These are phyloP conservation scores for Leptopilina boulardi DNA, from an alignment of 1,140 invertebrate genomes.

Conservation along the genomic window DNA sequence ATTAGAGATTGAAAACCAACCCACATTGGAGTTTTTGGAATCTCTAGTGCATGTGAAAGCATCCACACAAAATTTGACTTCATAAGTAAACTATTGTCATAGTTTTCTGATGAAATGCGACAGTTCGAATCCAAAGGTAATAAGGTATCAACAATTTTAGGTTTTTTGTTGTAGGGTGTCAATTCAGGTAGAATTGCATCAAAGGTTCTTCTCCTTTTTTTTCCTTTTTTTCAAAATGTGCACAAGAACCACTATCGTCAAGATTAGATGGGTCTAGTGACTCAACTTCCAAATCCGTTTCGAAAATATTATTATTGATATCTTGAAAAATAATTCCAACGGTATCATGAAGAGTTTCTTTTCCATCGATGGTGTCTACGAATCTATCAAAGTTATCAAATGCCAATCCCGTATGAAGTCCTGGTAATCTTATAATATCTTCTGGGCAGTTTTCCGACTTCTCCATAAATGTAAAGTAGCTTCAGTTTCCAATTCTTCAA, in stretches of 20 bases:
- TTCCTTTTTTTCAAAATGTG: neutral
- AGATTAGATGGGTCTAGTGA: neutral
- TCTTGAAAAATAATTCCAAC: slow-evolving; percentile 60
- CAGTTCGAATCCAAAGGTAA: slow-evolving; percentile 53
- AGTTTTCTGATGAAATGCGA: slow-evolving; percentile 35
- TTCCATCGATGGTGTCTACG: slow-evolving; percentile 70
- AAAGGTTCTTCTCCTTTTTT: neutral
- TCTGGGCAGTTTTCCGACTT: slow-evolving; percentile 50
- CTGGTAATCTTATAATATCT: slow-evolving; percentile 46
- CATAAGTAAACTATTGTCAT: slow-evolving; percentile 50
- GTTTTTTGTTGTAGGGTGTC: neutral
- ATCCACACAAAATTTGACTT: neutral
- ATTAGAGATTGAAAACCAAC: neutral
- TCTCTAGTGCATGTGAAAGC: neutral
- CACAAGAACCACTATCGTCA: neutral
- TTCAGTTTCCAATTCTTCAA: slow-evolving; percentile 62
- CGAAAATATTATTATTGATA: neutral
- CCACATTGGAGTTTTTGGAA: neutral
- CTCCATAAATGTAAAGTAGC: slow-evolving; percentile 43
- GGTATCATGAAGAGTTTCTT: slow-evolving; percentile 73
- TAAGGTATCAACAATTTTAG: neutral
- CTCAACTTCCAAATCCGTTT: neutral
- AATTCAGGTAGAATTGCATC: neutral
- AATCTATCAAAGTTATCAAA: slow-evolving; percentile 71
- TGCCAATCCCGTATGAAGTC: slow-evolving; percentile 58